Conservation (phyloP, 2,888 invertebrate genomes). For the Poecilobothrus nobilitatus region DNA sequence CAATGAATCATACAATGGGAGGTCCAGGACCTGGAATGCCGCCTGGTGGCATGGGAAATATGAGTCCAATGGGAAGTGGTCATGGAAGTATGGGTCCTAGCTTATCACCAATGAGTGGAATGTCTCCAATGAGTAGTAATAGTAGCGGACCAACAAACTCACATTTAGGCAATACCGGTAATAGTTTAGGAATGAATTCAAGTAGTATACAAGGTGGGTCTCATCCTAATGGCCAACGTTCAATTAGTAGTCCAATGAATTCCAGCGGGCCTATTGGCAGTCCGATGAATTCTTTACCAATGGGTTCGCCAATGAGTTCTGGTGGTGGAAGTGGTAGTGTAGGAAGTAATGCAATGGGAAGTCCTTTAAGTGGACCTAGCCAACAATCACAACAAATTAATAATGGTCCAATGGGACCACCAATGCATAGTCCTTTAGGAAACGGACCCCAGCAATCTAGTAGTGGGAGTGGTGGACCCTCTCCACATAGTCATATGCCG, state of each 20-base stretch:
- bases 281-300: slow-evolving; percentile 63
- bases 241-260: slow-evolving; percentile 66
- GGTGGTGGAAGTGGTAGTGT: slow-evolving; percentile 33
- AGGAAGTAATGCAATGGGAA: slow-evolving; percentile 54
- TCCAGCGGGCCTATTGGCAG: slow-evolving; percentile 48
- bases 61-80: slow-evolving; percentile 50
- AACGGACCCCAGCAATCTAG: slow-evolving; percentile 50
- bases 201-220: slow-evolving; percentile 38
- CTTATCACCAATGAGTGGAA: slow-evolving; percentile 63
- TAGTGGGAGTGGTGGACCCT: background rate
- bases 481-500: slow-evolving; percentile 45
- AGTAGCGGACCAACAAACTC: background rate
- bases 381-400: slow-evolving; percentile 48
- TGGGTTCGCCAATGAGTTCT: slow-evolving; percentile 57
- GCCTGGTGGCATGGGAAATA: slow-evolving; percentile 41
- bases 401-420: slow-evolving; percentile 66
- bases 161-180: background rate
- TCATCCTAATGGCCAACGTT: slow-evolving; percentile 47
- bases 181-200: slow-evolving; percentile 48
- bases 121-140: slow-evolving; percentile 48
- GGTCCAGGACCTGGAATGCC: slow-evolving; percentile 45
- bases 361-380: slow-evolving; percentile 49
- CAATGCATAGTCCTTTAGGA: slow-evolving; percentile 63
- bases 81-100: slow-evolving; percentile 43
- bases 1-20: slow-evolving; percentile 21